Evolutionary conservation across 1,140 invertebrate genomes (phyloP), one percentile per base, ranked within the genome.

Genomic region (Drosophila quadrilineata): DNA sequence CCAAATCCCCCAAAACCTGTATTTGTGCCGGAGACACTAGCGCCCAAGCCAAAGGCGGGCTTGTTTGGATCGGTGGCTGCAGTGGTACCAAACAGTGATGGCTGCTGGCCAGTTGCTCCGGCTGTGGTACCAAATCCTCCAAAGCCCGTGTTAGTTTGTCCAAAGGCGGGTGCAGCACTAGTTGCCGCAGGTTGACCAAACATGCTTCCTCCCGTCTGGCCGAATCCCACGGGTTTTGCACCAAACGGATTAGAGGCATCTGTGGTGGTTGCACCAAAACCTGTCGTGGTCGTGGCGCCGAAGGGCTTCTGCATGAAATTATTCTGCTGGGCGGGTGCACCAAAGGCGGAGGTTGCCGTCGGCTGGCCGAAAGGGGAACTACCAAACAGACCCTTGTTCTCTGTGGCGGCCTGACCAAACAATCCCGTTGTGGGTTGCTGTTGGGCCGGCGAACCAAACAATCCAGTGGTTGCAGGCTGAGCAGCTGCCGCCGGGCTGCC

Each of bases 261-360:
- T 0, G 91, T 89, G 8, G 90, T 66, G 50, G 90, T 90, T n/a
- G 91, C 91, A 19, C 91, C 91, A 87, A 94, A 92, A 9, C 90
- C 91, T 50, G 92, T 92, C 0, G 91, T 91, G 3, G 92, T 91
- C 3, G 92, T 91, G 0, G 92, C 89, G 28, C 92, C 93, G 76
- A 94, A 92, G 0, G 90, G 80, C 28, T 89, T 90, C 10, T 73
- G 73, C 33, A 88, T 36, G 19, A 84, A 80, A 68, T 87, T 87
- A 16, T 74, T 87, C 14, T 82, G 82, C 31, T 62, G 90, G 0
- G 89, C 67, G 0, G 87, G 68, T 35, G 91, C 87, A 41, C 90
- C 90, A 45, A 90, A 91, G 38, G 87, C 84, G 31, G 45, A 72
- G 4, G 73, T 84, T n/a, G 73, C 72, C 3, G 77, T 66, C 3